Evolutionary conservation across 2,888 invertebrate species (phyloP).

Genomic region (Cerastis leucographa): DNA sequence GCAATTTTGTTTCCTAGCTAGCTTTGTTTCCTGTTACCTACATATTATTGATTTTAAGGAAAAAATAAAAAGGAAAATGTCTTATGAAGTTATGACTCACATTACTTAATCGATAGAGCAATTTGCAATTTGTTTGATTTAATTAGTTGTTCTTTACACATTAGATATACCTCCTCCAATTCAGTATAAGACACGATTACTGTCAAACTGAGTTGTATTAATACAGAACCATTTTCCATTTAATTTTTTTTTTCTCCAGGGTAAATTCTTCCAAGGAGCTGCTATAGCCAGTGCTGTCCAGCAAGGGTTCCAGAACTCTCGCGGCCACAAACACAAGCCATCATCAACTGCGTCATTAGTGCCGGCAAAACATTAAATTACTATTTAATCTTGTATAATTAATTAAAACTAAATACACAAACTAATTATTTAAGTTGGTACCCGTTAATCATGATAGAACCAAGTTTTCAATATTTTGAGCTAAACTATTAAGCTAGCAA

Average conservation of each 20-base stretch:
- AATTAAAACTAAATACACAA: background rate
- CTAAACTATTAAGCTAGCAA: background rate
- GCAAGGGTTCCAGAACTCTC: conserved; percentile 70
- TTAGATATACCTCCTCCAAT: background rate
- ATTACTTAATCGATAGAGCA: background rate
- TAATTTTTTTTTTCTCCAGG: conserved; percentile 64
- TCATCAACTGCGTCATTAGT: conserved; percentile 23
- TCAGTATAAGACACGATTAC: background rate
- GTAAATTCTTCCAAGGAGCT: conserved; percentile 74
- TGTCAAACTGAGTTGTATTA: background rate
- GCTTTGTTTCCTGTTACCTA: conserved; percentile 25
- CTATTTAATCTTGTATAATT: background rate
- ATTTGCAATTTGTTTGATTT: background rate
- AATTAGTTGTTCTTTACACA: background rate
- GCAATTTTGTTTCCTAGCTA: no score
- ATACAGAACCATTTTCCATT: background rate
- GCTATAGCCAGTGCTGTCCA: conserved; percentile 73
- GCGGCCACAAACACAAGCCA: conserved; percentile 66
- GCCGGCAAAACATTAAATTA: conserved; percentile 48
- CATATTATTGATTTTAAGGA: background rate
- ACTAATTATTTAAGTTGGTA: background rate
- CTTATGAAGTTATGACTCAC: background rate
- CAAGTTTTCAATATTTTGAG: background rate
- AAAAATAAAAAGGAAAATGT: conserved; percentile 30
- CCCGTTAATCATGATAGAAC: background rate